These are phyloP conservation scores for Isotomurus palustris DNA, from an alignment of 2,888 invertebrate species.

Conservation along the genomic window DNA sequence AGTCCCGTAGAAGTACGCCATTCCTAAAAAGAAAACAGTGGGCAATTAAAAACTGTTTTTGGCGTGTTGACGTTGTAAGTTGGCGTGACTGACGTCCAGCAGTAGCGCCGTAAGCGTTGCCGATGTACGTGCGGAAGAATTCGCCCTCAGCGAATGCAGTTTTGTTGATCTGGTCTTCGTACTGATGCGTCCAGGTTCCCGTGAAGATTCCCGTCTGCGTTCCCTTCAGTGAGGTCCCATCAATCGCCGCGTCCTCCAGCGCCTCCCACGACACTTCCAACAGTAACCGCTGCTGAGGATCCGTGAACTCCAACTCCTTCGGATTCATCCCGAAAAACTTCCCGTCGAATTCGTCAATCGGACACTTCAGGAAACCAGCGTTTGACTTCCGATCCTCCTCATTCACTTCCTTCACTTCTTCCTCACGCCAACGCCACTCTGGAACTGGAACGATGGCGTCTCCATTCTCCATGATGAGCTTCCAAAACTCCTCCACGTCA, in stretches of 20 bases:
- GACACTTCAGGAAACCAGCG: constrained; percentile 36
- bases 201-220: constrained; percentile 20
- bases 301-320: constrained; percentile 18
- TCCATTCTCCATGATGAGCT: not conserved
- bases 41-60: too few relatives aligned
- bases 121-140: constrained; percentile 11
- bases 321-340: constrained; percentile 32
- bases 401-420: not conserved
- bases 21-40: too few relatives aligned
- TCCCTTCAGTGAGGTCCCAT: constrained; percentile 16
- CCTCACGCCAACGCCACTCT: not conserved
- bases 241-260: constrained; percentile 24
- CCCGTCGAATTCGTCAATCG: constrained; percentile 36
- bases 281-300: constrained; percentile 30
- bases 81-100: constrained; percentile 13
- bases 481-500: not conserved
- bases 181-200: constrained; percentile 23
- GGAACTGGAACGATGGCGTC: not conserved
- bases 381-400: not conserved
- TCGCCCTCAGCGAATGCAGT: not conserved
- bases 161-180: constrained; percentile 9
- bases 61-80: too few relatives aligned
- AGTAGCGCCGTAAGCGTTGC: constrained; percentile 14
- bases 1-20: constrained; percentile 10
- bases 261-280: constrained; percentile 33